Base-by-base conservation (phyloP, 1,140 invertebrate species). In the Drosophila oshimai region DNA sequence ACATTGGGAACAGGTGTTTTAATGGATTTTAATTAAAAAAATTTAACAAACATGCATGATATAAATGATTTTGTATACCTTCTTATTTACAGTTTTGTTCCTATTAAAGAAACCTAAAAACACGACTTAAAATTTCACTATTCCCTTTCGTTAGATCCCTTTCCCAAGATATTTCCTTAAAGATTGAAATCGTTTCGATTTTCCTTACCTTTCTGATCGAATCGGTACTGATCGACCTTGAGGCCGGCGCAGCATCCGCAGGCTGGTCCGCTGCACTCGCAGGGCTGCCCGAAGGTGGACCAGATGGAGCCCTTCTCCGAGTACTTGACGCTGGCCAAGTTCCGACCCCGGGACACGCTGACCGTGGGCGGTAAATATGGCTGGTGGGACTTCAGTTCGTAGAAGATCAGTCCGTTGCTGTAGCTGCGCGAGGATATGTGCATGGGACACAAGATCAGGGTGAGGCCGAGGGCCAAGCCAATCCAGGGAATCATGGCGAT, bases 261-360 rank as follows among this genome's bases (percentile, higher is more conserved):
- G 1, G 64, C 22, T 0, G 61, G 39, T 2, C 71, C 83, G 12
- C 18, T 36, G 50, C 89, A 90, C 6, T 74, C 71, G 36, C 89
- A 90, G 12, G 89, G 89, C 62, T 90, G 81, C 0, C 89, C 89
- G n/a, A 90, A 90, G 6, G 88, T 89, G 0, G 87, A 89, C 81
- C 87, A 89, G 10, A 90, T 90, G 9, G 88, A 90, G 10, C 83
- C 88, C 64, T 88, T 88, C 15, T 73, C 72, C 22, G 88, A 88
- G 46, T 87, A 86, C 60, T 89, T 81, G 17, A 78, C 74, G 13
- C 74, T 90, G 39, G 88, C 79, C 58, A 90, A 37, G 6, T 77
- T 86, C 0, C 88, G 72, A 4, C 88, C 88, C 1, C 88, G 73
- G 10, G 88, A 88, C 39, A 90, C 88, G 12, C 89, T 88, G 50